phyloP scores from a whole-genome alignment of 2,797 vertebrate genomes.

The Liasis olivaceus region DNA sequence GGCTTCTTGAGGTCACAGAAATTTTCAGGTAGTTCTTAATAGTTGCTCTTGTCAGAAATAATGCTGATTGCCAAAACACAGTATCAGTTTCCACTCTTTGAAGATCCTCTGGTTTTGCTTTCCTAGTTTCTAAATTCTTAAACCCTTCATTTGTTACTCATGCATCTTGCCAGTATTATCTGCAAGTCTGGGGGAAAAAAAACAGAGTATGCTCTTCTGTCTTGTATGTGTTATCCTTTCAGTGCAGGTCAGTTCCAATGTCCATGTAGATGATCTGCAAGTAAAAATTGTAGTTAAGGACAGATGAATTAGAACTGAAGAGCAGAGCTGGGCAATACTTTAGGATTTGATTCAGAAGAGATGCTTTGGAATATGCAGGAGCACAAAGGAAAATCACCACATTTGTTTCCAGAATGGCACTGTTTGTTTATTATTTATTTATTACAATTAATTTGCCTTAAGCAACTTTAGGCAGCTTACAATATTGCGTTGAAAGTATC shows the following conservation, averaged over 20 bases:
- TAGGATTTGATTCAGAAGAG: not conserved
- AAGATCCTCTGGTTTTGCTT: not conserved
- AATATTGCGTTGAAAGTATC: no score
- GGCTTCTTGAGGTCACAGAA: not conserved
- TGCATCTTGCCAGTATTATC: not conserved
- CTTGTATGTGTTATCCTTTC: not conserved
- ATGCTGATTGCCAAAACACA: not conserved
- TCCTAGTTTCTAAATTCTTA: not conserved
- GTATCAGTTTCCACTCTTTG: not conserved
- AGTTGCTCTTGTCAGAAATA: not conserved
- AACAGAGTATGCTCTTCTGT: not conserved
- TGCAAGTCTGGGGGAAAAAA: not conserved
- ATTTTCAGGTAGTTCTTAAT: not conserved
- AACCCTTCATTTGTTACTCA: not conserved
- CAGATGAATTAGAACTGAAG: not conserved
- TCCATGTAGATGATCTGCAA: not conserved
- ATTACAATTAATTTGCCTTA: no score
- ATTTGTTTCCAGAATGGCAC: not conserved
- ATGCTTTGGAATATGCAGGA: not conserved
- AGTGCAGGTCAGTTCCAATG: not conserved
- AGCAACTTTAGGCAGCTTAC: no score
- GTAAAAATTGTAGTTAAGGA: not conserved
- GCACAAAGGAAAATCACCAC: not conserved
- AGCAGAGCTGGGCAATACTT: not conserved
- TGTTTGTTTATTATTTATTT: not conserved